Percentiles rank a stretch among this genome's conserved stretches.
Conservation (phyloP, 2,113 vertebrate species). For the Nycticryphes semicollaris region DNA sequence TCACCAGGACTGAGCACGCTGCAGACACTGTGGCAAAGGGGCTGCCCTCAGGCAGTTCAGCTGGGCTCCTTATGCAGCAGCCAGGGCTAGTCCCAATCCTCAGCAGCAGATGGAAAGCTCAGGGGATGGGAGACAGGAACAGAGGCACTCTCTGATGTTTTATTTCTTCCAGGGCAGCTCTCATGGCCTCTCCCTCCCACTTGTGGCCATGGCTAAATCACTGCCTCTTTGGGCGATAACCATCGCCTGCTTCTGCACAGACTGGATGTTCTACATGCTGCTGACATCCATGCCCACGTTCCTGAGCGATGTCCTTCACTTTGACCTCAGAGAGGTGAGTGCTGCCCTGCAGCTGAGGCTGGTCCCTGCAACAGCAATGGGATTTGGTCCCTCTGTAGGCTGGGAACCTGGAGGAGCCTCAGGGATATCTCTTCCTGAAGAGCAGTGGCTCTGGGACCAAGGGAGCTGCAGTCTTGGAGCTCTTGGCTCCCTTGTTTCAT, state of each 20-base stretch:
- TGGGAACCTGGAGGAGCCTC: not conserved
- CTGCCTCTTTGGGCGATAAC: conserved; percentile 82
- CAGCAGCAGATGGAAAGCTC: not conserved
- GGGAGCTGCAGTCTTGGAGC: not conserved
- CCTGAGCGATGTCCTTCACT: conserved; percentile 78
- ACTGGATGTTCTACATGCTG: conserved; percentile 78
- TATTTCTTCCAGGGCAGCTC: conserved; percentile 65
- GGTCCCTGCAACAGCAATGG: too few relatives aligned
- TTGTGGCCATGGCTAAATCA: conserved; percentile 74
- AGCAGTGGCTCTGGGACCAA: not conserved
- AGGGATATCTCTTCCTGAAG: not conserved
- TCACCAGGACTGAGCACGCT: not conserved
- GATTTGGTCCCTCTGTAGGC: not conserved
- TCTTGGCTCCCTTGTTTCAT: fast-evolving
- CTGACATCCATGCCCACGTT: conserved; percentile 80
- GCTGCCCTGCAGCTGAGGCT: not conserved
- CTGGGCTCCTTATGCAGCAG: too few relatives aligned
- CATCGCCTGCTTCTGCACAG: conserved; percentile 72
- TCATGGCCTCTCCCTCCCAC: conserved; percentile 74
- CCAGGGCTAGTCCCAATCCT: not conserved
- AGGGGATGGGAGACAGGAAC: not conserved
- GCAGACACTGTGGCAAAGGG: not conserved
- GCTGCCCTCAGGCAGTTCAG: not conserved
- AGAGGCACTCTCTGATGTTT: not conserved
- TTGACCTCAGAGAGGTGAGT: conserved; percentile 77